phyloP scores from a whole-genome alignment of 2,797 vertebrate species.

The Melanotaenia boesemani region DNA sequence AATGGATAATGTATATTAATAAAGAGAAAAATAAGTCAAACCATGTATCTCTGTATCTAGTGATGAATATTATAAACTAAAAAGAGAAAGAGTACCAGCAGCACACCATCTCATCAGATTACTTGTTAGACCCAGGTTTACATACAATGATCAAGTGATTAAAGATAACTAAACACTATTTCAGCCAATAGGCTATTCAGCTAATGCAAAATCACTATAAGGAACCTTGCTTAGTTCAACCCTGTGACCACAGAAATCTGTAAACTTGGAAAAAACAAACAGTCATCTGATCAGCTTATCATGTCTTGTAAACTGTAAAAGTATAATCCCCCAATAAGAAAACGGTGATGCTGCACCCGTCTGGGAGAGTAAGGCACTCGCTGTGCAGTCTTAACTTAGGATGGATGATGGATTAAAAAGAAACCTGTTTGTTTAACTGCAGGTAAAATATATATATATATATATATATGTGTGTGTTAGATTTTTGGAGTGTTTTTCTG shows the following conservation, averaged over 20 bases:
- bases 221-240: slow-evolving; percentile 31
- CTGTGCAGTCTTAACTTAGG: background rate
- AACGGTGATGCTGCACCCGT: background rate
- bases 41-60: slow-evolving; percentile 14
- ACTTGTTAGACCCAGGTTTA: slow-evolving; percentile 42
- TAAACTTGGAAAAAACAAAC: slow-evolving; percentile 10
- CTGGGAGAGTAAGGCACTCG: background rate
- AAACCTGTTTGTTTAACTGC: background rate
- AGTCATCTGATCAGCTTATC: slow-evolving; percentile 43
- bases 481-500: too few relatives aligned
- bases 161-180: slow-evolving; percentile 38
- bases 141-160: slow-evolving; percentile 69
- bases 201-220: slow-evolving; percentile 51
- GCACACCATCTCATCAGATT: slow-evolving; percentile 28
- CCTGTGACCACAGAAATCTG: slow-evolving; percentile 8
- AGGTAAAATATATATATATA: too few relatives aligned
- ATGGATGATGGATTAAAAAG: background rate
- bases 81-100: slow-evolving; percentile 30
- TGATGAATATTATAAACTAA: slow-evolving; percentile 13
- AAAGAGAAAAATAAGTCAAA: background rate
- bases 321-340: slow-evolving; percentile 17
- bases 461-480: background rate
- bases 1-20: background rate
- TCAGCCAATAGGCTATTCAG: slow-evolving; percentile 28
- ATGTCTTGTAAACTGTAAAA: background rate